Percentiles rank a stretch among this genome's conserved stretches.
Evolutionary conservation across 2,113 vertebrate genomes (phyloP).

Genomic region (Pituophis catenifer): DNA sequence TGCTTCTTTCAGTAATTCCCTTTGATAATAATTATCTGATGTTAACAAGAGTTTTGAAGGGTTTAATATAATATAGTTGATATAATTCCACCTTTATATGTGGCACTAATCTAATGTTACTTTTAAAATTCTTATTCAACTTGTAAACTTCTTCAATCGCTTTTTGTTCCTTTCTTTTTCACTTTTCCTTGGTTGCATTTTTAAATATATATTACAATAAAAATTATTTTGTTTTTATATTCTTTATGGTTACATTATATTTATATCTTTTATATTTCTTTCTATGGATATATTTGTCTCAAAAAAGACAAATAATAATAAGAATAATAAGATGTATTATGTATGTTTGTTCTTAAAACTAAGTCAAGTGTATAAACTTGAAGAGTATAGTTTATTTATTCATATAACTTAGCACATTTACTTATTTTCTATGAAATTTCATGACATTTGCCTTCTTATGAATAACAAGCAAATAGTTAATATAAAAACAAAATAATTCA

Average conservation of each 20-base stretch:
- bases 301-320: neutral
- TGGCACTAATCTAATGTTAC: neutral
- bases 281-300: neutral
- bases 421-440: neutral
- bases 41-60: neutral
- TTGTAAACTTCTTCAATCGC: neutral
- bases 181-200: neutral
- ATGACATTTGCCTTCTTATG: neutral
- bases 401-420: neutral
- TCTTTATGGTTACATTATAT: neutral
- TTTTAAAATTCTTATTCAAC: neutral
- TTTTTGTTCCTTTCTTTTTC: neutral
- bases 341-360: neutral
- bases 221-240: neutral
- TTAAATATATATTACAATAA: neutral
- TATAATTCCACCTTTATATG: neutral
- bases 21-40: neutral
- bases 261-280: neutral
- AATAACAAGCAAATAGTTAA: neutral
- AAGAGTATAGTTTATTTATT: neutral
- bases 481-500: neutral
- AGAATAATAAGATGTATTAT: neutral
- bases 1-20: neutral
- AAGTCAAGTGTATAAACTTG: neutral
- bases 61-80: neutral